Percentiles rank a stretch among this genome's conserved stretches.
phyloP scores from a whole-genome alignment of 1,140 invertebrate genomes.

The Penaeus vannamei region DNA sequence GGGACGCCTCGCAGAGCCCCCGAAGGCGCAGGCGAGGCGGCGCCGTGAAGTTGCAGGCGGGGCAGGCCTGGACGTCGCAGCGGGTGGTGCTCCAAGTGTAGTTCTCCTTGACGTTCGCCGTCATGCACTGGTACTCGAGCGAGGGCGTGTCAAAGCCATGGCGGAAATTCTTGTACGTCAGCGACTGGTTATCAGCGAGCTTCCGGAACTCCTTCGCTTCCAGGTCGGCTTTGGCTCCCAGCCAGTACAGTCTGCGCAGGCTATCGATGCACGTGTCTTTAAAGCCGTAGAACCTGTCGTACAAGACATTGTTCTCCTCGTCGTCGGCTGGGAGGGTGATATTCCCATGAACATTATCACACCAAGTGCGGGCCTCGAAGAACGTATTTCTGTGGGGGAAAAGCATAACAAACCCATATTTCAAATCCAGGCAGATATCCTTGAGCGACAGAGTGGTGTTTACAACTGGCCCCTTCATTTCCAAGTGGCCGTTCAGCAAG shows the following conservation, averaged over 20 bases:
- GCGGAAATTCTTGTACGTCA: not conserved
- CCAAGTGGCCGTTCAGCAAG: not conserved
- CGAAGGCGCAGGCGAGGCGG: not conserved
- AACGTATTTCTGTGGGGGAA: slow-evolving; percentile 30
- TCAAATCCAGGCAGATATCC: not conserved
- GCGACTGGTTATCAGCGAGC: not conserved
- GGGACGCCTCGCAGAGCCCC: slow-evolving; percentile 29
- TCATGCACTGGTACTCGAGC: too few relatives aligned
- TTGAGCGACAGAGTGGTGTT: not conserved
- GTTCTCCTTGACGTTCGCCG: not conserved
- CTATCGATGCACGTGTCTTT: slow-evolving; percentile 4
- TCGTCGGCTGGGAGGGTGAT: slow-evolving; percentile 18
- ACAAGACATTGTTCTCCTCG: slow-evolving; percentile 24
- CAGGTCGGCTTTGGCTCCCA: slow-evolving; percentile 22
- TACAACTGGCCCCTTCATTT: not conserved
- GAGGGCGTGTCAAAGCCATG: not conserved
- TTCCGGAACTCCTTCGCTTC: not conserved
- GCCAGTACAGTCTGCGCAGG: slow-evolving; percentile 25
- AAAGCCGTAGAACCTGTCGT: slow-evolving; percentile 24
- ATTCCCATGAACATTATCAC: not conserved
- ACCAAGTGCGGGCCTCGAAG: not conserved
- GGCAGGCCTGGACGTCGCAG: slow-evolving; percentile 25
- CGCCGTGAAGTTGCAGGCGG: slow-evolving; percentile 19
- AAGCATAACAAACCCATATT: not conserved
- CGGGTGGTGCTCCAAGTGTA: not conserved